Evolutionary conservation across 1,140 invertebrate species (phyloP).

Genomic region (Drosophila chauvacae): DNA sequence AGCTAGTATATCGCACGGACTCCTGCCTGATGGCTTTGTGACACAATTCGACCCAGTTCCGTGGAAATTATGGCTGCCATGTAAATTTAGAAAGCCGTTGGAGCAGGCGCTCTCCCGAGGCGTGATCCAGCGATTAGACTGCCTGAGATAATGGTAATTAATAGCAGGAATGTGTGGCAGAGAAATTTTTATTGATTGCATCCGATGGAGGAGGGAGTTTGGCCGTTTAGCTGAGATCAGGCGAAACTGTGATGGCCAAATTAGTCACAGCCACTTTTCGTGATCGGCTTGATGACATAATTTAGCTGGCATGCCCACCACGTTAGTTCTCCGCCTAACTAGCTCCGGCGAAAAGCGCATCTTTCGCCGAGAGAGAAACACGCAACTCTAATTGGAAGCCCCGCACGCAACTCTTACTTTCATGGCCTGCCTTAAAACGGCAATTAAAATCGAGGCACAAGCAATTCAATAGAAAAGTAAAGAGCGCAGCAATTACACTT

Average conservation of each 20-base stretch:
- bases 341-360: slow-evolving; percentile 10
- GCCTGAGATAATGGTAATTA: slow-evolving; percentile 47
- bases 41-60: slow-evolving; percentile 59
- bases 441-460: slow-evolving; percentile 59
- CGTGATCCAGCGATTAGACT: slow-evolving; percentile 46
- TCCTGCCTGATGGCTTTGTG: slow-evolving; percentile 45
- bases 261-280: slow-evolving; percentile 22
- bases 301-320: slow-evolving; percentile 4
- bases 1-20: slow-evolving; percentile 17
- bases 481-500: slow-evolving; percentile 51
- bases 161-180: slow-evolving; percentile 42
- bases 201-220: not conserved
- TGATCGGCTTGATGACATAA: slow-evolving; percentile 36
- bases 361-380: slow-evolving; percentile 26
- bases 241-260: slow-evolving; percentile 21
- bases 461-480: slow-evolving; percentile 34
- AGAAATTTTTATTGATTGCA: slow-evolving; percentile 47
- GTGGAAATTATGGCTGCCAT: slow-evolving; percentile 63
- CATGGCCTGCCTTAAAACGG: slow-evolving; percentile 38
- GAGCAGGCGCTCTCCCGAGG: slow-evolving; percentile 12
- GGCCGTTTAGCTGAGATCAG: not conserved
- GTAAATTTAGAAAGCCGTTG: slow-evolving; percentile 79
- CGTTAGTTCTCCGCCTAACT: slow-evolving; percentile 1
- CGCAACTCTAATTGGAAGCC: slow-evolving; percentile 53
- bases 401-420: slow-evolving; percentile 73